Percentiles rank a stretch among this genome's conserved stretches.
These are phyloP conservation scores for Acleris laterana DNA, from an alignment of 2,888 invertebrate genomes.

Conservation along the genomic window DNA sequence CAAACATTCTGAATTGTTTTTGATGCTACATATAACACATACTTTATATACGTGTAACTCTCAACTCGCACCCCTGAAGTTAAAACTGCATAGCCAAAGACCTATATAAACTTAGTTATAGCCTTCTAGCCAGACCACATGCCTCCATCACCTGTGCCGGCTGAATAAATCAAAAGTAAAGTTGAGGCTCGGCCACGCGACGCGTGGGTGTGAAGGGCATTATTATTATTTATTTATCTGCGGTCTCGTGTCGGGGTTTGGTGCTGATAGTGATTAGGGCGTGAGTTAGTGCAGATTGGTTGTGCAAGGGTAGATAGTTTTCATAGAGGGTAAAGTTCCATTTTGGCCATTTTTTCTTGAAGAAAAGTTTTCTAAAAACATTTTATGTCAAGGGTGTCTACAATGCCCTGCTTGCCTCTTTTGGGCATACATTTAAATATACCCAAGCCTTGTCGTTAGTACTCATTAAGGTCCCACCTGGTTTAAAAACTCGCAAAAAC, in stretches of 20 bases:
- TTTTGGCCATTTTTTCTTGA: background rate
- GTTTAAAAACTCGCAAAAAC: conserved; percentile 26
- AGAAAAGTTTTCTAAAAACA: background rate
- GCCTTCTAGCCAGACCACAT: conserved; percentile 9
- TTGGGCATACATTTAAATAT: conserved; percentile 29
- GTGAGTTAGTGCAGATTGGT: conserved; percentile 12
- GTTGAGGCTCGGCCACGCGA: conserved; percentile 7
- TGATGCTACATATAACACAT: too few relatives aligned
- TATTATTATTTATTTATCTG: conserved; percentile 24
- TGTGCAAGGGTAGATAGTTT: background rate
- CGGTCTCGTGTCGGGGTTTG: background rate
- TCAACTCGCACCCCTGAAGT: background rate
- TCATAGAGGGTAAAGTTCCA: background rate
- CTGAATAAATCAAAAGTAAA: conserved; percentile 27
- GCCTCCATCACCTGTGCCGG: conserved; percentile 13
- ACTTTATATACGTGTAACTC: too few relatives aligned
- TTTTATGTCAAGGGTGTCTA: background rate
- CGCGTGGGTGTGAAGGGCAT: conserved; percentile 14
- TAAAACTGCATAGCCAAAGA: background rate
- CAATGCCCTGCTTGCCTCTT: background rate
- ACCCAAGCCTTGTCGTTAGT: conserved; percentile 28
- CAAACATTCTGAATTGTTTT: too few relatives aligned
- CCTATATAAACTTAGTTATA: background rate
- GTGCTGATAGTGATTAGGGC: conserved; percentile 10
- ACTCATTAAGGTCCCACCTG: conserved; percentile 36